Evolutionary conservation across 2,113 vertebrate genomes (phyloP), one percentile per base, ranked within the genome.

Genomic region (Cinclus mexicanus): DNA sequence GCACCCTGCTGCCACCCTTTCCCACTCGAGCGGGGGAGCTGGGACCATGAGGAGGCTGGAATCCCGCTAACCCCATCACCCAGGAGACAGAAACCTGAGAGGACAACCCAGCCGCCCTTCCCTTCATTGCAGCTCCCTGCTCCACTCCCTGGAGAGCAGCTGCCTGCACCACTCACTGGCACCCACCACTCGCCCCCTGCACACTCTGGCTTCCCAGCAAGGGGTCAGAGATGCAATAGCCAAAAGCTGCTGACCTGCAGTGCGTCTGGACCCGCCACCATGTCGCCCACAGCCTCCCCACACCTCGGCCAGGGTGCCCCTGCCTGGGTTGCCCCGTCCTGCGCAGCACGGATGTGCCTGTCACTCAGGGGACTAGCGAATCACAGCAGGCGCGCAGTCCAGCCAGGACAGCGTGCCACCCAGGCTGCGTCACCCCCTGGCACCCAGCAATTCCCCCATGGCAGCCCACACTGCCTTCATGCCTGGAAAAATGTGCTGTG

Each of bases 51-150:
- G 39, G 35, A 69, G 77, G 44, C 68, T 3, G 10, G 56, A 76
- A 90, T 95, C 87, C 81, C 0, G 0, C 81, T 24, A 47, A 64
- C 60, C 64, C 68, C 53, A 69, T 92, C 88, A 82, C 94, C 88
- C 84, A 63, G 88, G 92, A 75, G 64, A 95, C 85, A 83, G 95
- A 95, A 89, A 95, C 78, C 53, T 3, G 75, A 95, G 72, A 84
- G 59, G 8, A 19, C 24, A 28, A 69, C 61, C 28, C 79, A 46
- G 78, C 26, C 13, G 0, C 60, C 41, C 6, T 84, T 84, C 89
- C 74, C 57, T 15, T 21, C 0, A 1, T 22, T 1, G 0, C 6
- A 50, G 90, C 63, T 61, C 81, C 60, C 15, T 1, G 59, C 59
- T 77, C 52, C 6, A 0, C 65, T 80, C 41, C 26, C 50, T 3